Base-by-base conservation (phyloP, 2,113 vertebrate species). In the Psephotus haematonotus region DNA sequence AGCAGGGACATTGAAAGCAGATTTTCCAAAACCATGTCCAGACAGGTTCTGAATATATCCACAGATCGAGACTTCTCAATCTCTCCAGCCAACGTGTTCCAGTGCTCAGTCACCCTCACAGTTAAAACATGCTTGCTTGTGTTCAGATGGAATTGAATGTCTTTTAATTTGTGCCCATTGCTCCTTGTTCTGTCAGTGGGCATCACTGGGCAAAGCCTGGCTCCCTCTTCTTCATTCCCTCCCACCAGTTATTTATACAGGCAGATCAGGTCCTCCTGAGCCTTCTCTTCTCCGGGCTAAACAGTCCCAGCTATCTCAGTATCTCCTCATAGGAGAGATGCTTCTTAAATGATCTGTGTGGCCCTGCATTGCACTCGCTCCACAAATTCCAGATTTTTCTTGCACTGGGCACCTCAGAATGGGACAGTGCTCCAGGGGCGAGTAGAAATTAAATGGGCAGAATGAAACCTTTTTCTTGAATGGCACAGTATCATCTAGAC, bases 341-440 rank as follows among this genome's bases (percentile, higher is more conserved):
- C 2, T 60, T 28, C 33, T 63, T 63, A 47, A 80, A 7, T 31
- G 18, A 63, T 23, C 11, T 12, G 20, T 75, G 19, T 68, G 24
- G 17, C 7, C 25, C 55, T 67, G 46, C 4, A 29, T 9, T 0
- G 1, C 55, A 68, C 17, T 79, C 1, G 2, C 17, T 75, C 11
- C 52, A 75, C 23, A 55, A 60, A 75, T 10, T 64, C 55, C 1
- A 0, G n/a, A 25, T 44, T 78, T 25, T 74, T n/a, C 41, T 86
- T 60, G 31, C 11, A 53, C 5, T 39, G 33, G 17, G 28, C 20
- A 94, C 10, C 43, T 92, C 55, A 63, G 50, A 86, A 63, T 74
- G 23, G 47, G 19, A 39, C 17, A 37, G 12, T 43, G 53, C 46
- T 86, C 28, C 65, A 93, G 39, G 49, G 47, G 23, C 29, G 6